Conservation (phyloP, 2,113 vertebrate species). For the Triplophysa rosa region DNA sequence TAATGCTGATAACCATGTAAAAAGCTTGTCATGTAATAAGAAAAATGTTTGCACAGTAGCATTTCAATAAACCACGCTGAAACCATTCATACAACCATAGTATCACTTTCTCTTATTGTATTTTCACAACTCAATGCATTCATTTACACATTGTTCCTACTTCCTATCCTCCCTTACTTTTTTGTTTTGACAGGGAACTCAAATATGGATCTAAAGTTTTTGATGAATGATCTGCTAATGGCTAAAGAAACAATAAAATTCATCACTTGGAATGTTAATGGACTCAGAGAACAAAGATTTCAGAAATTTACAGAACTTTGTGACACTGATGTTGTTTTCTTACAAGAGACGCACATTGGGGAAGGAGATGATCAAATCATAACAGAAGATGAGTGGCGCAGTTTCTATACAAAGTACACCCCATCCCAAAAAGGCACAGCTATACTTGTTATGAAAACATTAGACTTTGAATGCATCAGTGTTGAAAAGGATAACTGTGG, state of each 20-base stretch:
- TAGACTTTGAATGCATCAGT: slow-evolving; percentile 5
- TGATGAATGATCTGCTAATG: too few species aligned
- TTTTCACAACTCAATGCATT: too few species aligned
- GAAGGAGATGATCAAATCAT: neutral
- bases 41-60: too few species aligned
- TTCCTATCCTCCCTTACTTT: neutral
- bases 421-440: slow-evolving; percentile 14
- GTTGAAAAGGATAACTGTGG: slow-evolving; percentile 10
- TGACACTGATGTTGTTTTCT: slow-evolving; percentile 17
- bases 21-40: too few species aligned
- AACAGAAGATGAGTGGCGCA: neutral
- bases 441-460: slow-evolving; percentile 11
- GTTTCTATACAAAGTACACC: slow-evolving; percentile 8
- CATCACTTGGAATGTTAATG: slow-evolving; percentile 34
- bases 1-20: too few species aligned
- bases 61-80: too few species aligned
- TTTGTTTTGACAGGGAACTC: slow-evolving; percentile 29
- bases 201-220: neutral
- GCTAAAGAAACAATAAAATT: neutral
- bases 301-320: neutral
- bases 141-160: too few species aligned
- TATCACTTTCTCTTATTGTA: too few species aligned
- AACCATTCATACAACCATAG: too few species aligned
- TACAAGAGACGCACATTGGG: slow-evolving; percentile 37
- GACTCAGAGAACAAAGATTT: neutral